Evolutionary conservation across 2,888 invertebrate species (phyloP), one percentile per base, ranked within the genome.

Genomic region (Cactoblastis cactorum): DNA sequence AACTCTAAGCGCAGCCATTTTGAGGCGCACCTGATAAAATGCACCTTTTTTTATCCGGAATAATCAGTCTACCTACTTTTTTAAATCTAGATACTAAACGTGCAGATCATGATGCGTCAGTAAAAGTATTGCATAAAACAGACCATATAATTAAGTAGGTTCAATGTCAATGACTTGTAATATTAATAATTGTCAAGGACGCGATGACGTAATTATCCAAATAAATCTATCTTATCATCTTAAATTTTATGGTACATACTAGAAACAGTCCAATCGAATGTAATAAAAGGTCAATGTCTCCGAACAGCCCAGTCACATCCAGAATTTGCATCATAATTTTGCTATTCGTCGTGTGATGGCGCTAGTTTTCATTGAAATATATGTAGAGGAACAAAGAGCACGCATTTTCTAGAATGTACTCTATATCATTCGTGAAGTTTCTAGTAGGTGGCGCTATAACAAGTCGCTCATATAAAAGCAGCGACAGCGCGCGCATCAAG

Each of bases 271-370:
- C 9, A 8, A 22, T 41, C 8, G 8, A 43, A 24, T n/a, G 28
- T 43, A 8, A 2, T 14, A 14, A 41, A 24, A 43, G 28, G 43
- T 28, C 14, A 9, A 43, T 43, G 28, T 4, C 28, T 15, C 11
- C 28, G 43, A 43, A 43, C 11, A 28, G 3, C 17, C 43, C 17
- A 28, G 32, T 32, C 15, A 12, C 2, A 15, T 43, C 12, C n/a
- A 15, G 17, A 38, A 18, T 8, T 17, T 22, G 19, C 19, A 11
- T 12, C n/a, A n/a, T 54, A 54, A 45, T 70, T 56, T 22, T 0
- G 38, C 80, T 76, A 77, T 56, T 74, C 62, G 3, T 22, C 62
- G 39, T 56, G 59, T 79, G 81, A 74, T 76, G 74, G 67, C 78
- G 61, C 49, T 62, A 12, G 33, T 49, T 32, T 32, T 12, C 9